Evolutionary conservation across 53 echinoderm and acorn worm species (phyloP), one percentile per base, ranked within the genome.

Genomic region (Astropecten irregularis): DNA sequence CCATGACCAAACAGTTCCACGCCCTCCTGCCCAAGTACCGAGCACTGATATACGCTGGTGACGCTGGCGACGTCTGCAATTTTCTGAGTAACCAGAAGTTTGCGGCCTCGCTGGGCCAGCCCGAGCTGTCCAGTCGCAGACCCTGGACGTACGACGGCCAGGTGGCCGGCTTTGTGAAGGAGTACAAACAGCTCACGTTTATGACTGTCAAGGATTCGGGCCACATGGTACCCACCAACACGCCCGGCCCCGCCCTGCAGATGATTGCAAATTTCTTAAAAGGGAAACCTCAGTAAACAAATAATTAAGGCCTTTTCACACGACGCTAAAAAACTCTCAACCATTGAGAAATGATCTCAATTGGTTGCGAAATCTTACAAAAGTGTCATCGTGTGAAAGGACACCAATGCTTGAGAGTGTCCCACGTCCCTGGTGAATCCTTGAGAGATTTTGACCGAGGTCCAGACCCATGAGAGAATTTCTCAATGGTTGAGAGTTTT

Each of bases 191-290:
- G 21, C 23, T 95, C 38, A 94, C 99, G 25, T 90, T 86, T 42
- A 84, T 92, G 90, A 99, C 99, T 3, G 92, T 99, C 51, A 99
- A 99, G 85, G 90, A 90, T 23, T 48, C 99, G 6, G 99, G 99
- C 9, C 99, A 99, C 55, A 83, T 99, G 94, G 99, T 99, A 10
- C 99, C 99, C 3, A 82, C 82, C 71, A 83, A 66, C 84, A 88
- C 58, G 60, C 94, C 99, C 15, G 90, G 90, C 6, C 84, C 92
- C 42, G 88, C 99, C 0, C 79, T 90, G 7, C 90, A 94, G 54
- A 94, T 99, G 99, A 83, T 99, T 7, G 64, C 88, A 30, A 90
- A 99, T 65, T 99, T 99, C 77, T 37, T 99, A 55, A 88, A 71
- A 15, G 83, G 83, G 47, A 69, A 83, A 59, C 87, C 90, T 3